Evolutionary conservation across 2,797 vertebrate species (phyloP), one percentile per base, ranked within the genome.

Genomic region (Euphonia xanthogaster): DNA sequence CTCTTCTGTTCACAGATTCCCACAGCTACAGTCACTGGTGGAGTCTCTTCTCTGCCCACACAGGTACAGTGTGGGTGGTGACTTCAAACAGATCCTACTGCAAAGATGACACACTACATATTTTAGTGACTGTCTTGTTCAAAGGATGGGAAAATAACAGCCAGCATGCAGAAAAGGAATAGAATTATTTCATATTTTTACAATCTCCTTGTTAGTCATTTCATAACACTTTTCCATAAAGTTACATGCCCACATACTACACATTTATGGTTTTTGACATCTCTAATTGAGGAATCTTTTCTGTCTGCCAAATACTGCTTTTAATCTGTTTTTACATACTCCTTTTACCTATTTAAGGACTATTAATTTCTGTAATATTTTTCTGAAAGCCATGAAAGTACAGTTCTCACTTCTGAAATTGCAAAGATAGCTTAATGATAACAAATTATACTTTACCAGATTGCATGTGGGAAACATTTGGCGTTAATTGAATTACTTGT

Each of bases 391-490:
- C 50, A 45, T 47, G 45, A 58, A 95, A 96, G 58, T 84, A 65
- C 40, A 80, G 42, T 75, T 96, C 73, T 90, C n/a, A 37, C 58
- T 88, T 80, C 57, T 77, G 73, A 93, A 95, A 78, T 57, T 93
- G 47, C 51, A 78, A 44, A 81, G 54, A 62, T 68, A 81, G 48
- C 58, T 93, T 93, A 92, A 93, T 94, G 86, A 68, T 92, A 92
- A 94, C 57, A 94, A 94, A 94, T 95, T 96, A 50, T 24, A 83
- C 83, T 88, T 83, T 54, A 37, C 75, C 90, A 90, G 88, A 83
- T 92, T 96, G 88, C 83, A 61, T 74, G 76, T 81, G 58, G 76
- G 92, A 93, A 90, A 93, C 90, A 90, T 86, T 94, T 94, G 90
- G 79, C 82, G 28, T 95, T 96, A 94, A 95, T 78, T 92, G 88